Evolutionary conservation across 2,888 invertebrate genomes (phyloP).

Genomic region (Lacanobia oleracea): DNA sequence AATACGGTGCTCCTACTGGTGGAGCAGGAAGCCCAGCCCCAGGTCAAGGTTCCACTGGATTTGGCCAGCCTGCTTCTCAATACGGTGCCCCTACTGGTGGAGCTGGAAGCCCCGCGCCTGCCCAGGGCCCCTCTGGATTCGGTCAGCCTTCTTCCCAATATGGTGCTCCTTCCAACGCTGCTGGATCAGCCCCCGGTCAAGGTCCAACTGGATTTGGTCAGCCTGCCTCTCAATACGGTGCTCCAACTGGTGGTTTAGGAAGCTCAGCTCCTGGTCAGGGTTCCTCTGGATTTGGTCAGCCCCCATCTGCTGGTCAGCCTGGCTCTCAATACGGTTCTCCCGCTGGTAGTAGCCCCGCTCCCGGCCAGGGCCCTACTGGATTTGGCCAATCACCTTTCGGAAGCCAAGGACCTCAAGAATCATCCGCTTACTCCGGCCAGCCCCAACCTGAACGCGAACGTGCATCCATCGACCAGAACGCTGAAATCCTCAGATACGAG

Average conservation of each 20-base stretch:
- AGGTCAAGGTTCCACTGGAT: constrained; percentile 44
- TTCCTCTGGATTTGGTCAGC: constrained; percentile 36
- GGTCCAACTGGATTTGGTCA: constrained; percentile 42
- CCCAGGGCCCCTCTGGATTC: constrained; percentile 39
- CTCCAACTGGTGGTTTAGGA: constrained; percentile 47
- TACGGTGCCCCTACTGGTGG: constrained; percentile 51
- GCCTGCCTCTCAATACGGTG: constrained; percentile 61
- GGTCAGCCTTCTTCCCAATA: constrained; percentile 45
- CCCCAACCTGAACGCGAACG: constrained; percentile 81
- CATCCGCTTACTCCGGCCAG: constrained; percentile 60
- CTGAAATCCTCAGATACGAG: constrained; percentile 83
- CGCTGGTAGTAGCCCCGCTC: constrained; percentile 33
- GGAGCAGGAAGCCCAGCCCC: constrained; percentile 47
- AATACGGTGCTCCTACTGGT: constrained; percentile 56
- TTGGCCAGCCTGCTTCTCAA: constrained; percentile 47
- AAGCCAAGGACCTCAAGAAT: constrained; percentile 59
- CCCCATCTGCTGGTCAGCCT: constrained; percentile 19
- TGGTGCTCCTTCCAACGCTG: constrained; percentile 22
- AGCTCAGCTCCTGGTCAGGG: constrained; percentile 42
- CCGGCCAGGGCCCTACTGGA: constrained; percentile 57
- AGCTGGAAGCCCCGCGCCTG: constrained; percentile 50
- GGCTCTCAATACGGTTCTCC: constrained; percentile 59
- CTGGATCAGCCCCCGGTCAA: not conserved
- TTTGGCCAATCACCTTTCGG: constrained; percentile 58
- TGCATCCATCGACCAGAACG: constrained; percentile 81